Percentiles rank a stretch among this genome's conserved stretches.
Evolutionary conservation across 1,140 invertebrate genomes (phyloP).

Genomic region (Drosophila azteca): DNA sequence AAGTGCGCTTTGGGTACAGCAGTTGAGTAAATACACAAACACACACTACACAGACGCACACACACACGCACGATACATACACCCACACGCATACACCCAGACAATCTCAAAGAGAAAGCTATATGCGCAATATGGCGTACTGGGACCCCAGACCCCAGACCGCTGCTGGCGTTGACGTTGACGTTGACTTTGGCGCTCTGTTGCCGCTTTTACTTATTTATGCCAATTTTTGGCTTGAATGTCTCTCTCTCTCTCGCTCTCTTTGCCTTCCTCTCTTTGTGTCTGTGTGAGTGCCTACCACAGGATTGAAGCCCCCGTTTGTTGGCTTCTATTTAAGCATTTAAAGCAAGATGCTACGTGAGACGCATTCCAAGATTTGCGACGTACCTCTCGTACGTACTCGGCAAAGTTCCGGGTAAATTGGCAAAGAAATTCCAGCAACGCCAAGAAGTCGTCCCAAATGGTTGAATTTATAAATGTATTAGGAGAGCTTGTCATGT

Average conservation of each 20-base stretch:
- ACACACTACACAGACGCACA: conserved; percentile 9
- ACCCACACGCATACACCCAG: conserved; percentile 3
- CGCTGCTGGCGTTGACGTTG: conserved; percentile 29
- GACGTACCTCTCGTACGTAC: conserved; percentile 11
- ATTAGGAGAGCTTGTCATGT: no score
- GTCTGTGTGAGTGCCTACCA: conserved; percentile 19
- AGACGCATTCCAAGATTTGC: conserved; percentile 52
- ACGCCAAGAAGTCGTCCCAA: conserved; percentile 3
- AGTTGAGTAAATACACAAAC: conserved; percentile 74
- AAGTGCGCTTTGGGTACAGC: conserved; percentile 79
- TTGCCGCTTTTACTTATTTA: conserved; percentile 74
- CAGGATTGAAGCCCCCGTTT: conserved; percentile 37
- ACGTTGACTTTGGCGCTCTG: conserved; percentile 37
- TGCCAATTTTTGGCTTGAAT: conserved; percentile 62
- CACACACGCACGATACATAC: background rate
- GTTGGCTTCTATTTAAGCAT: conserved; percentile 71
- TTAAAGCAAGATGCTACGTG: conserved; percentile 75
- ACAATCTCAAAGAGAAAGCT: conserved; percentile 34
- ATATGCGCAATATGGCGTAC: conserved; percentile 70
- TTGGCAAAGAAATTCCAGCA: background rate
- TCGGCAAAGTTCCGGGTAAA: conserved; percentile 10
- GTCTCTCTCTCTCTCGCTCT: no score
- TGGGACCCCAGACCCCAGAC: conserved; percentile 23
- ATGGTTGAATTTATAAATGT: conserved; percentile 1
- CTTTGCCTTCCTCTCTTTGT: conserved; percentile 15